phyloP scores from a whole-genome alignment of 1,140 invertebrate species.

The Ceratoteleas bidentatus region DNA sequence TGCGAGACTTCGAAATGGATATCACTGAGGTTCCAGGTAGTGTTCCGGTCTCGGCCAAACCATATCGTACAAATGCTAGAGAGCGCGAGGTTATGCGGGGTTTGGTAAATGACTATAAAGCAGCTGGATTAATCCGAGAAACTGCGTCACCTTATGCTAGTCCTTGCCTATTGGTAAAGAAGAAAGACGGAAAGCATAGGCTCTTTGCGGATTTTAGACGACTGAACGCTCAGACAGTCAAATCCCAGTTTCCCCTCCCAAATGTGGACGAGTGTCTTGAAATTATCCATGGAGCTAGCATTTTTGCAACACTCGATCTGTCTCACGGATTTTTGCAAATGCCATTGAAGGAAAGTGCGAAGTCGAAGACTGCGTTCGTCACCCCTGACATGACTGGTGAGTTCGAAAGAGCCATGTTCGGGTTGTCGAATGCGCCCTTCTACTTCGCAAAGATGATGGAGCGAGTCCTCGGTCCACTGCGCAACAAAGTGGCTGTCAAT shows the following conservation, averaged over 20 bases:
- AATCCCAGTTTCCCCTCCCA: slow-evolving; percentile 24
- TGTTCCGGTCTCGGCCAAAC: slow-evolving; percentile 5
- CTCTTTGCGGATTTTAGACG: slow-evolving; percentile 70
- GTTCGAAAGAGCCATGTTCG: slow-evolving; percentile 5
- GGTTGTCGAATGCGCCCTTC: slow-evolving; percentile 7
- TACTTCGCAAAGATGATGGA: slow-evolving; percentile 17
- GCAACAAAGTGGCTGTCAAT: slow-evolving; percentile 1
- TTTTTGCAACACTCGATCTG: slow-evolving; percentile 17
- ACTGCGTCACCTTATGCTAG: too few relatives aligned
- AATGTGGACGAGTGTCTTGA: slow-evolving; percentile 36
- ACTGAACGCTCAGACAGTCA: slow-evolving; percentile 55
- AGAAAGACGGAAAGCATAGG: neutral
- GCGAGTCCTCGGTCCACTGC: neutral
- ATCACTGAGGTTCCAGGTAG: slow-evolving; percentile 14
- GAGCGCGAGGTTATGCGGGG: neutral
- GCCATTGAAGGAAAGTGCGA: neutral
- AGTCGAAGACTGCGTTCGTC: neutral
- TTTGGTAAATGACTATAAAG: neutral
- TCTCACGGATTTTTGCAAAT: slow-evolving; percentile 1
- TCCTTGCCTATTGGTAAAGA: too few relatives aligned
- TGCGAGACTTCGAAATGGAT: slow-evolving; percentile 40
- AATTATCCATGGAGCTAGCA: slow-evolving; percentile 14
- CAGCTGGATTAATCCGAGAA: neutral
- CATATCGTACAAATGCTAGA: neutral
- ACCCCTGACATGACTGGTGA: neutral